Base-by-base conservation (phyloP, 30 jellyfish, hydroid and myxozoan genomes). In the Morbakka virulenta region DNA sequence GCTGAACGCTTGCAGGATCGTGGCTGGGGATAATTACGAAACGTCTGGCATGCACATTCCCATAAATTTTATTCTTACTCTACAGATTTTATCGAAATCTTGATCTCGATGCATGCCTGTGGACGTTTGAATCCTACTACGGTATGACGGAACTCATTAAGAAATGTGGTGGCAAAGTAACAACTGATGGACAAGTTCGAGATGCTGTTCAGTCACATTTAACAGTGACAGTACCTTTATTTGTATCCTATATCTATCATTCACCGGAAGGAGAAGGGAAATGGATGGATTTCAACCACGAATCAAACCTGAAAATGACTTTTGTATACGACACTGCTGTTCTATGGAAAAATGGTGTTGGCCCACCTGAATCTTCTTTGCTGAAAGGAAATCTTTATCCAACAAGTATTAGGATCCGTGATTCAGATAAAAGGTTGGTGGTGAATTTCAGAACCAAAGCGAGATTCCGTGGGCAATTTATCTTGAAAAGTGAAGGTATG, bases 311-410 rank as follows among this genome's bases (percentile, higher is more conserved):
- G 62, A 49, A 95, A 11, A 79, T 92, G 61, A 92, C 96, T 0
- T 94, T 93, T 61, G 94, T 84, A 0, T 92, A 92, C 35, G 93
- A 92, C 35, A 92, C 98, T 50, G 98, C 95, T 69, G 86, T 86
- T 1, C 71, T 92, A 62, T 92, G 96, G 96, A 86, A 80, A 72
- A 91, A 92, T 65, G 98, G 98, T 0, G 98, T 92, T 2, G 96
- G 96, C 26, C 88, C 91, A 35, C 90, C 94, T 25, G 86, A 81
- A 3, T 76, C 94, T 31, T 71, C 95, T 13, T 65, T 76, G 22
- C 67, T 79, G 62, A 86, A 92, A 65, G 98, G 98, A 52, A 79
- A 85, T 57, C 81, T 92, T 49, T 92, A 85, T 62, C 96, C 96
- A 57, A 76, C 96, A 12, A 92, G 96, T 47, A 80, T 92, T 23